These are phyloP conservation scores for Teleiodes luculella DNA, from an alignment of 2,888 invertebrate genomes.

Conservation along the genomic window DNA sequence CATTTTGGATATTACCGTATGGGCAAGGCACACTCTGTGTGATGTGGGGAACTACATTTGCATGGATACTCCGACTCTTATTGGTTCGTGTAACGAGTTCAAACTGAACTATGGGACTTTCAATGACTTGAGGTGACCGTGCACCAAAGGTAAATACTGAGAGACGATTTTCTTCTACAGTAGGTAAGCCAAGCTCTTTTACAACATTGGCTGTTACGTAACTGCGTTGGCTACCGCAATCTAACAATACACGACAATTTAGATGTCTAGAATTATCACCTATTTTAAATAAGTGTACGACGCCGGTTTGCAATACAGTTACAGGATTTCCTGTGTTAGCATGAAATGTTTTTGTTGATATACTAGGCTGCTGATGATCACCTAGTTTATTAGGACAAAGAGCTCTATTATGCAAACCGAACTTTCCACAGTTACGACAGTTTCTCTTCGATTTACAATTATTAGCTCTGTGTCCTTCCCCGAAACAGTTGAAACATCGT, in stretches of 20 bases:
- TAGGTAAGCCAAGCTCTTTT: not conserved
- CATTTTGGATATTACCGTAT: no score
- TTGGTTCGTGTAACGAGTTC: not conserved
- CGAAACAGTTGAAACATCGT: not conserved
- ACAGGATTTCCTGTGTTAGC: not conserved
- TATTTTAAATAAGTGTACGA: not conserved
- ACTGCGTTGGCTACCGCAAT: slow-evolving; percentile 12
- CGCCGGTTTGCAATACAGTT: slow-evolving; percentile 6
- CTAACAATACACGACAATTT: slow-evolving; percentile 9
- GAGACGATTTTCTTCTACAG: not conserved
- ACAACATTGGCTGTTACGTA: slow-evolving; percentile 3
- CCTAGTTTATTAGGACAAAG: not conserved
- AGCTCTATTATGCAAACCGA: not conserved
- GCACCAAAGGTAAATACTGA: slow-evolving; percentile 12
- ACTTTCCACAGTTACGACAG: slow-evolving; percentile 12
- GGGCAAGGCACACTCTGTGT: no score
- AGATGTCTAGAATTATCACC: not conserved
- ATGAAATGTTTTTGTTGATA: not conserved
- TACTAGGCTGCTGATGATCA: not conserved
- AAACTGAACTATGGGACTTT: not conserved
- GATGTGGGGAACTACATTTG: no score
- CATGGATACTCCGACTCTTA: not conserved
- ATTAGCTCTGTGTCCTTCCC: slow-evolving; percentile 10
- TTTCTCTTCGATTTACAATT: slow-evolving; percentile 7
- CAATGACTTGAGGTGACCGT: not conserved